Evolutionary conservation across 2,888 invertebrate genomes (phyloP), one percentile per base, ranked within the genome.

Genomic region (Acronicta alni): DNA sequence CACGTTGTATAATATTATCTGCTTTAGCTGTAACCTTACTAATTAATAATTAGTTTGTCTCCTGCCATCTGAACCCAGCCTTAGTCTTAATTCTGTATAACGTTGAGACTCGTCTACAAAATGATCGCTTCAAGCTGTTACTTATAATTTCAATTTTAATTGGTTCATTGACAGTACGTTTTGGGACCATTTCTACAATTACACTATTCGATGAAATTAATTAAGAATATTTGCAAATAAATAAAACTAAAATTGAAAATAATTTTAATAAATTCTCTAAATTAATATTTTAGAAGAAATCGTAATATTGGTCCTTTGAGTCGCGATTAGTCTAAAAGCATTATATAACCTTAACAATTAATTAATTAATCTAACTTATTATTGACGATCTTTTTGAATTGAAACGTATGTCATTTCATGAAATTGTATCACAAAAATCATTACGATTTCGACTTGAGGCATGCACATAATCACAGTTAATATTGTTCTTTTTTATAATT

Each of bases 131-230:
- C 17, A 45, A 30, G 45, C 45, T 45, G 45, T 45, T 45, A 30
- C 32, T 32, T 14, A 14, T 32, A 45, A 45, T 45, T 45, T 32
- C 4, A 12, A 45, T 32, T 45, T 17, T 45, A 45, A 45, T 45
- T 17, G 16, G 17, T 17, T 45, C 17, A 45, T 32, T 45, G 32
- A 45, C 45, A 32, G 14, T 17, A 16, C 17, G 12, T 10, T 32
- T n/a, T 7, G 17, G 35, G 35, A 20, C 20, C 18, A n/a, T 46
- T 46, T n/a, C 35, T 35, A 9, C 14, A n/a, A n/a, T 35, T 35
- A 18, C 46, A 14, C 32, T 18, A 30, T 9, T 16, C 15, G 16
- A 26, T 30, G 12, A 44, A 44, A 8, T 44, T 26, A 2, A 26
- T 44, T 15, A 16, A 44, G 15, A 12, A 3, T n/a, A 32, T 32